These are phyloP conservation scores for Patella depressa DNA, from an alignment of 2,888 invertebrate genomes.

Conservation along the genomic window DNA sequence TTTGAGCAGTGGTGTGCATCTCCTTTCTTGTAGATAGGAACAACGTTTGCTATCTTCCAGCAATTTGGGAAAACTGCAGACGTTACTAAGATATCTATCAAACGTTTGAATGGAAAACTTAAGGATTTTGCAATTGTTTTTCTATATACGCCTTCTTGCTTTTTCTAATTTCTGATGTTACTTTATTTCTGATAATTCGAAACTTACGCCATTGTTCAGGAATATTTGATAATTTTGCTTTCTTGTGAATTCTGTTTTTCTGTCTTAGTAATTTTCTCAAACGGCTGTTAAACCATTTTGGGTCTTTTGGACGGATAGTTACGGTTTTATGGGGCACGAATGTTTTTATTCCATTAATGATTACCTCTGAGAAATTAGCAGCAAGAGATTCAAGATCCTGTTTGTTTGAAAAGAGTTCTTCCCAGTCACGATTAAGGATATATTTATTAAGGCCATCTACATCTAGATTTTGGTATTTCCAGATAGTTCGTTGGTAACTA, in stretches of 20 bases:
- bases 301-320: no score
- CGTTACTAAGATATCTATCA: no score
- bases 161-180: background rate
- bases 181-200: background rate
- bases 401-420: background rate
- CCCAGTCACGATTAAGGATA: background rate
- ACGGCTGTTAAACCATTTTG: no score
- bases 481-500: background rate
- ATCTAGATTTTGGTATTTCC: conserved; percentile 1
- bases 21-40: background rate
- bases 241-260: background rate
- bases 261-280: no score
- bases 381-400: no score
- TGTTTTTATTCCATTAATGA: background rate
- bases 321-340: conserved; percentile 7
- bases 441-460: background rate
- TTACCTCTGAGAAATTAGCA: no score
- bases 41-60: background rate
- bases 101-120: no score
- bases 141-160: background rate
- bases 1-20: background rate
- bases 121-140: background rate
- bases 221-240: background rate
- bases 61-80: background rate
- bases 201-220: background rate